Evolutionary conservation across 2,113 vertebrate genomes (phyloP).

Genomic region (Chloebia gouldiae): DNA sequence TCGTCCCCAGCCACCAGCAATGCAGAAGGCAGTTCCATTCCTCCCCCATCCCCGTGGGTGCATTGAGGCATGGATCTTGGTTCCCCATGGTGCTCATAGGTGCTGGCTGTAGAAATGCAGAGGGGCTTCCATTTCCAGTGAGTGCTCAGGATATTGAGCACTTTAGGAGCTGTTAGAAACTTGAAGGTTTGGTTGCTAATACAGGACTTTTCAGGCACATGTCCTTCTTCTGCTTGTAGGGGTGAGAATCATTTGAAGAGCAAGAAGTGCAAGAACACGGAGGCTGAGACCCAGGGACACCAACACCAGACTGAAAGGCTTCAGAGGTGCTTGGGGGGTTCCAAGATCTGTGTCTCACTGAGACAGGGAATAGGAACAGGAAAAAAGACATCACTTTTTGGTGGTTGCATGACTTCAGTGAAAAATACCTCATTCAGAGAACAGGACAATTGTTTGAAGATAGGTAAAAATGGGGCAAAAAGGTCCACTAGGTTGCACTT

Average conservation of each 20-base stretch:
- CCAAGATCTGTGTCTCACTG: neutral
- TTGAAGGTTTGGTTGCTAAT: neutral
- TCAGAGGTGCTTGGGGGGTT: neutral
- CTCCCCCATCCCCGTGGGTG: neutral
- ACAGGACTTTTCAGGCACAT: neutral
- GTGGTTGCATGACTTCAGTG: neutral
- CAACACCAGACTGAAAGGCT: neutral
- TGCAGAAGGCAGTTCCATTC: neutral
- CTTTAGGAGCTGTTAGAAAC: neutral
- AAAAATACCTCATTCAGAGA: neutral
- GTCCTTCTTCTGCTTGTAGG: neutral
- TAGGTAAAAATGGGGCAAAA: neutral
- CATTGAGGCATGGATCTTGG: fast-evolving
- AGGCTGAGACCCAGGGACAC: neutral
- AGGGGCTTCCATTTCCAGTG: neutral
- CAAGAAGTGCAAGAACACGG: neutral
- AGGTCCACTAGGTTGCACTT: neutral
- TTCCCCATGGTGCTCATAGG: neutral
- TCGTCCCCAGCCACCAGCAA: neutral
- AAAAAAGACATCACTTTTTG: neutral
- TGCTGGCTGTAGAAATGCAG: neutral
- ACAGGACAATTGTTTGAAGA: neutral
- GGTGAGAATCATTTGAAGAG: neutral
- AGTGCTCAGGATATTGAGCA: neutral
- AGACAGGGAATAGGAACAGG: neutral